Evolutionary conservation across 30 jellyfish, hydroid and myxozoan genomes (phyloP), one percentile per base, ranked within the genome.

Genomic region (Hydractinia symbiolongicarpus): DNA sequence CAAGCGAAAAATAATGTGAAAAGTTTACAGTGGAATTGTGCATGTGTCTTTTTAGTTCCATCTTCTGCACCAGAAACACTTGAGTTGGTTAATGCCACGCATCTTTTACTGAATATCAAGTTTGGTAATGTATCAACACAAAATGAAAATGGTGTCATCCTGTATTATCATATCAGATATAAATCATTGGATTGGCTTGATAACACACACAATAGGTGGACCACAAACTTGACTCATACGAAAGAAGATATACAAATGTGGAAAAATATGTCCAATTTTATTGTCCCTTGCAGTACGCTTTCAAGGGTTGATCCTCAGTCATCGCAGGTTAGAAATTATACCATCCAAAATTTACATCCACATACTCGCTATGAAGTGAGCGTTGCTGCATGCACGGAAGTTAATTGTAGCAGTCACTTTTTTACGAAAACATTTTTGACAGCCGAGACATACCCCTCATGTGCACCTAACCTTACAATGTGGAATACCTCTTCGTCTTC

Each of bases 391-490:
- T 64, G 74, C 74, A 64, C 9, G 9, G 16, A 0, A 64, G 40
- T n/a, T 7, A 51, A 51, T 13, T 64, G 74, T 13, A 64, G 40
- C 19, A 44, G 52, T 0, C 8, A 6, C 8, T 64, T n/a, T 64
- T 7, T 6, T 4, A 7, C 9, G 2, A 6, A 44, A 64, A 7
- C 7, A 15, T 44, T 64, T 6, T 44, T 44, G 17, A 51, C 74
- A 64, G 7, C 74, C 7, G 74, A n/a, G 40, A 13, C 40, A n/a
- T 51, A n/a, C 17, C 74, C 74, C 16, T 64, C 17, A 13, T 64
- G 74, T 51, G 19, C 40, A n/a, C 74, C 74, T n/a, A 64, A 64
- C 40, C 40, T 64, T 64, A 64, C 74, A 64, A 8, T 64, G 17
- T 64, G 8, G 19, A 64, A 64, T 64, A 51, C 40, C 19, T n/a